phyloP scores from a whole-genome alignment of 2,797 vertebrate genomes.

The Borostomias antarcticus region DNA sequence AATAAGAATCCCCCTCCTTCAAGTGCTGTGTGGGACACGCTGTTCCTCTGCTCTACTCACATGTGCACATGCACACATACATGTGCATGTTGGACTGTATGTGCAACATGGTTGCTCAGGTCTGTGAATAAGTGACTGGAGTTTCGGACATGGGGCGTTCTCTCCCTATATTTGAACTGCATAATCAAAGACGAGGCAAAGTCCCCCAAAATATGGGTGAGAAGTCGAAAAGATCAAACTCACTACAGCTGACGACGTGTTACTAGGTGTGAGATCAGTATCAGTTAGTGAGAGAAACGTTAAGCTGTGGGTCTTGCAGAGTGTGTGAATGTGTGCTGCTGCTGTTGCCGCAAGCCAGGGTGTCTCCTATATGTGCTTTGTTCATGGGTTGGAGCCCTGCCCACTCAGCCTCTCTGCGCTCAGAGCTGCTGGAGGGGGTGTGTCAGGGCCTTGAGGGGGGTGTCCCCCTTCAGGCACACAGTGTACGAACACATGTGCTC shows the following conservation, averaged over 20 bases:
- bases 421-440: conserved; percentile 7
- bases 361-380: conserved; percentile 6
- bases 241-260: not conserved
- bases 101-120: conserved; percentile 7
- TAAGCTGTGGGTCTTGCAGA: not conserved
- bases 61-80: conserved; percentile 6
- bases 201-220: not conserved
- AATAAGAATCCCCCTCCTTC: not conserved
- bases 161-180: not conserved
- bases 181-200: not conserved
- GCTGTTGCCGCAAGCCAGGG: not conserved
- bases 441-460: conserved; percentile 2
- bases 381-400: conserved; percentile 1
- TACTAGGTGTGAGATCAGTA: not conserved
- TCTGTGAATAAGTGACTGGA: not conserved
- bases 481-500: conserved; percentile 20
- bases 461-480: conserved; percentile 15
- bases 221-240: not conserved
- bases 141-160: conserved; percentile 4
- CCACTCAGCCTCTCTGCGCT: not conserved
- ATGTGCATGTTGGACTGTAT: conserved; percentile 11
- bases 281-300: not conserved
- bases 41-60: conserved; percentile 1
- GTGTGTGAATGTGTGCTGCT: not conserved
- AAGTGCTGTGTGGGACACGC: not conserved